Conservation (phyloP, 1,140 invertebrate genomes). For the Zophobas morio region DNA sequence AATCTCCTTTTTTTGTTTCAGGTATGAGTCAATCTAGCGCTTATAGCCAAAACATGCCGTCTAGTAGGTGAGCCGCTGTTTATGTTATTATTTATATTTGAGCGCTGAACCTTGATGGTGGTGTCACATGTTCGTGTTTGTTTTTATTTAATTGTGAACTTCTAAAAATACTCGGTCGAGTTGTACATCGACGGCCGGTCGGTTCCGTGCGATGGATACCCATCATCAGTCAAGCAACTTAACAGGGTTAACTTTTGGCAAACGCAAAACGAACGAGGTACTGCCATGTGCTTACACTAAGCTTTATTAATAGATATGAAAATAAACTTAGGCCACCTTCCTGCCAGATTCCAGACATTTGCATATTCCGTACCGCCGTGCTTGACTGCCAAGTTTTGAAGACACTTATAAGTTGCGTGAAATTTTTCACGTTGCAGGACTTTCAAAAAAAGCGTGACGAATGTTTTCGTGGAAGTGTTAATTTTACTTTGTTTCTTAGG, state of each 20-base stretch:
- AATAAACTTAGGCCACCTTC: constrained; percentile 56
- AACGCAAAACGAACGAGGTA: constrained; percentile 24
- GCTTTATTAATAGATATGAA: constrained; percentile 57
- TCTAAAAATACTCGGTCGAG: constrained; percentile 18
- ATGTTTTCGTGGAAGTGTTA: constrained; percentile 35
- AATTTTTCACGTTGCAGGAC: constrained; percentile 29
- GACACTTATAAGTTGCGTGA: constrained; percentile 36
- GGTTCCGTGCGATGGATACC: constrained; percentile 33
- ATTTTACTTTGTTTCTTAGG: constrained; percentile 30
- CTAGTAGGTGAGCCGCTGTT: constrained; percentile 33
- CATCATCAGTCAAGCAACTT: constrained; percentile 50
- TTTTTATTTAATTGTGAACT: constrained; percentile 37
- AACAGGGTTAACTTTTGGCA: constrained; percentile 50
- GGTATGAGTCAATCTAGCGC: constrained; percentile 30
- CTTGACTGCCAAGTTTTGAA: constrained; percentile 45
- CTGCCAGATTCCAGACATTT: constrained; percentile 55
- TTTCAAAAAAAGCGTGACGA: constrained; percentile 24
- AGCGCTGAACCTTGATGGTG: constrained; percentile 38
- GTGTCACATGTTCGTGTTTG: constrained; percentile 40
- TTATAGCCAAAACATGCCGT: constrained; percentile 37
- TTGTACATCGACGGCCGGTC: constrained; percentile 22
- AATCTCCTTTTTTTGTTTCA: constrained; percentile 25
- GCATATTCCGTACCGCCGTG: constrained; percentile 37
- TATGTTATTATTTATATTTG: constrained; percentile 43
- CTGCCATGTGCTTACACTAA: constrained; percentile 53